Evolutionary conservation across 2,888 invertebrate species (phyloP).

Genomic region (Adelphocoris suturalis): DNA sequence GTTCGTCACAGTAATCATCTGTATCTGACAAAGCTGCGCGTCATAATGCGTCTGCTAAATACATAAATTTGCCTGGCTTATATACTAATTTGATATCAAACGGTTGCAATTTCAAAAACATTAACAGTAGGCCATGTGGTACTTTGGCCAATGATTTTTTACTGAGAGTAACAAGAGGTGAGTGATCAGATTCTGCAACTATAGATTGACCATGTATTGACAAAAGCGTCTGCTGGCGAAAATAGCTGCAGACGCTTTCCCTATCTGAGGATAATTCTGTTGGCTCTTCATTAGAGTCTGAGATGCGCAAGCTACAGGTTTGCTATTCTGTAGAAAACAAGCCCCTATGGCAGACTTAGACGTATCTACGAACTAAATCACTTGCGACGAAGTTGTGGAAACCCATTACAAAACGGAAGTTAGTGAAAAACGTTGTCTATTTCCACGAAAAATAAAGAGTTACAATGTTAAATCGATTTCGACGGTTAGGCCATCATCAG

Average conservation of each 20-base stretch:
- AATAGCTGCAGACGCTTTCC: not conserved
- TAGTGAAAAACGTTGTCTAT: too few relatives aligned
- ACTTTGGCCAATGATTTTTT: not conserved
- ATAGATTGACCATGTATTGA: constrained; percentile 28
- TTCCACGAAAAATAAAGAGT: too few relatives aligned
- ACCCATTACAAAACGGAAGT: too few relatives aligned
- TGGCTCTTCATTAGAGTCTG: not conserved
- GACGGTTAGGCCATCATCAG: too few relatives aligned
- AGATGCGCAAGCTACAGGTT: constrained; percentile 34
- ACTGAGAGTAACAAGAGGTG: not conserved
- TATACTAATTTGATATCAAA: not conserved
- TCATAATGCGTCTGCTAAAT: too few relatives aligned
- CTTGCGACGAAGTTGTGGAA: too few relatives aligned
- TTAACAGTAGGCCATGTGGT: not conserved
- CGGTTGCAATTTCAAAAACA: not conserved
- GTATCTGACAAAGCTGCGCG: too few relatives aligned
- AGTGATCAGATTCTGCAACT: not conserved
- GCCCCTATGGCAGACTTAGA: constrained; percentile 52
- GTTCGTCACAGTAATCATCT: too few relatives aligned
- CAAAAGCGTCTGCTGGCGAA: not conserved
- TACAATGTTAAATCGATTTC: too few relatives aligned
- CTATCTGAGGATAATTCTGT: not conserved
- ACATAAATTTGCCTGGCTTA: constrained; percentile 6
- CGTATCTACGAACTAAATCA: too few relatives aligned
- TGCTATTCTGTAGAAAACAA: constrained; percentile 45